Percentiles rank a stretch among this genome's conserved stretches.
Evolutionary conservation across 2,113 vertebrate genomes (phyloP).

Genomic region (Dromiciops gliroides): DNA sequence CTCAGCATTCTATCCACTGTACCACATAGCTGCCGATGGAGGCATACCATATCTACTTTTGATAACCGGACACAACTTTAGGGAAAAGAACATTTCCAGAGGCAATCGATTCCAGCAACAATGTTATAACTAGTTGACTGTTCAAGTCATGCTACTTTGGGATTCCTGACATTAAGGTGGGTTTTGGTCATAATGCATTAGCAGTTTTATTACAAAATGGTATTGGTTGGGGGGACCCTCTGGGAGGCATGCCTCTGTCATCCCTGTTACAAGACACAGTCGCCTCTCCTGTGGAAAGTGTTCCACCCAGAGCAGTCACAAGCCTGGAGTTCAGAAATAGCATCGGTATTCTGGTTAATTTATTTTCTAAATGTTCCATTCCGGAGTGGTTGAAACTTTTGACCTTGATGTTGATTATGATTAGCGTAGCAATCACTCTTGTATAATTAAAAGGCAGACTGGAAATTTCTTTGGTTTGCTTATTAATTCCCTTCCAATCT

Average conservation of each 20-base stretch:
- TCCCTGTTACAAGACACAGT: neutral
- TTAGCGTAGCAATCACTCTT: constrained; percentile 81
- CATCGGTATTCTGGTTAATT: constrained; percentile 73
- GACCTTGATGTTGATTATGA: constrained; percentile 81
- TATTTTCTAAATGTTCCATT: constrained; percentile 76
- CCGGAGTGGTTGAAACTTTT: constrained; percentile 73
- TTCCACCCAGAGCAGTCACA: neutral
- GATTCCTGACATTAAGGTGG: neutral
- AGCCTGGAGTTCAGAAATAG: constrained; percentile 71
- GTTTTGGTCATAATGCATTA: neutral
- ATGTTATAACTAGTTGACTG: neutral
- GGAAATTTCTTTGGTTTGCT: constrained; percentile 73
- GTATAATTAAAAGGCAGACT: constrained; percentile 75
- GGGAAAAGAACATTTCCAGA: neutral
- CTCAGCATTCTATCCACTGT: neutral
- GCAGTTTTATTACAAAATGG: neutral
- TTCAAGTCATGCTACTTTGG: neutral
- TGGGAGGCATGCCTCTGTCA: neutral
- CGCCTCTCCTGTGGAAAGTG: neutral
- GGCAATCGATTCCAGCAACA: neutral
- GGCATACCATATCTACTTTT: neutral
- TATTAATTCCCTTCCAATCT: constrained; percentile 75
- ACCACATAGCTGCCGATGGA: neutral
- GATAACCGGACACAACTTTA: neutral
- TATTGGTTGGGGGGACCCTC: neutral